Conservation (phyloP, 2,888 invertebrate species). For the Pilophorus perplexus region DNA sequence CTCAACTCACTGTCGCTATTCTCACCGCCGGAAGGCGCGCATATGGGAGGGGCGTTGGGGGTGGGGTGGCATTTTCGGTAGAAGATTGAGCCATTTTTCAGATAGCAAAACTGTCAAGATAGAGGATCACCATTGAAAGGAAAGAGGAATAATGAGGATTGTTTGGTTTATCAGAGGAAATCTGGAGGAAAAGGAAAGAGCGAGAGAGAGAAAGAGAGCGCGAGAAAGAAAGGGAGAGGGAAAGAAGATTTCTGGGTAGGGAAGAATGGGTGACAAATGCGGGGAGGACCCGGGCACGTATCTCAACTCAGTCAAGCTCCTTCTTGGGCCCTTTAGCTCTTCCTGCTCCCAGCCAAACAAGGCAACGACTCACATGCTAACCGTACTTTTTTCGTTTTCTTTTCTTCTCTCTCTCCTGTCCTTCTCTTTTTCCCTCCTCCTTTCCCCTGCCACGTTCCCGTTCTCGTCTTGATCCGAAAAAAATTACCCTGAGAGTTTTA, state of each 20-base stretch:
- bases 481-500: constrained; percentile 2
- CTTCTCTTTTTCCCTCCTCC: not conserved
- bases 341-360: not conserved
- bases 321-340: not conserved
- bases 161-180: constrained; percentile 35
- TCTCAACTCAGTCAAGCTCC: not conserved
- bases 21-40: not conserved
- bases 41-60: too few relatives aligned
- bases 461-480: constrained; percentile 20
- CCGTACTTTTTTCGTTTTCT: not conserved
- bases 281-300: constrained; percentile 3
- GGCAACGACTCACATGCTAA: not conserved
- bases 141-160: constrained; percentile 32
- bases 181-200: not conserved
- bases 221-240: too few relatives aligned
- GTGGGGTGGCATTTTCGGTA: not conserved
- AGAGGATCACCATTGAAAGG: constrained; percentile 32
- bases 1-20: constrained; percentile 7
- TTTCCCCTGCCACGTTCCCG: not conserved
- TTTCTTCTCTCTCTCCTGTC: not conserved
- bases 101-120: constrained; percentile 11
- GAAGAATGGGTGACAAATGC: constrained; percentile 29
- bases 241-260: not conserved
- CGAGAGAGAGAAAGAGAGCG: too few relatives aligned
- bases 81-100: constrained; percentile 25